Evolutionary conservation across 2,888 invertebrate species (phyloP).

Genomic region (Crioceris asparagi): DNA sequence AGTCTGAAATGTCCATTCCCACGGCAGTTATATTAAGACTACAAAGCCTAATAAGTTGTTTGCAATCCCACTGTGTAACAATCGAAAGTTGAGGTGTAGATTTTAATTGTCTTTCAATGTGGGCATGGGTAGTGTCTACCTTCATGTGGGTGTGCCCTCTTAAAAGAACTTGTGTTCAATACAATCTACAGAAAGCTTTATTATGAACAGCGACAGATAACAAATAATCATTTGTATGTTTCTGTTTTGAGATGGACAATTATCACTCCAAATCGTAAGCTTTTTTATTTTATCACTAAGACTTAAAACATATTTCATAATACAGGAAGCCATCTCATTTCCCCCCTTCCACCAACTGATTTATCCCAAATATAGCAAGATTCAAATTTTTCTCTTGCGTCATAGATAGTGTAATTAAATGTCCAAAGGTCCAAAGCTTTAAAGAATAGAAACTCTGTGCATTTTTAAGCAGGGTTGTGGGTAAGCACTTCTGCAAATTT

Average conservation of each 20-base stretch:
- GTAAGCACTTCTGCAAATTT: slow-evolving; percentile 17
- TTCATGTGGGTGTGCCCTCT: slow-evolving; percentile 13
- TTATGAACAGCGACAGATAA: slow-evolving; percentile 11
- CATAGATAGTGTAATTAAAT: slow-evolving; percentile 15
- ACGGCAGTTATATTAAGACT: too few relatives aligned
- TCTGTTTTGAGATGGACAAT: slow-evolving; percentile 17
- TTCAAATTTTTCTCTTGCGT: slow-evolving; percentile 11
- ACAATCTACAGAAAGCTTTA: background rate
- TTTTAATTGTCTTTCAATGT: too few relatives aligned
- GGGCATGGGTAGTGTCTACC: slow-evolving; percentile 10
- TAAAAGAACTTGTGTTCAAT: slow-evolving; percentile 9
- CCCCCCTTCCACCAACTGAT: slow-evolving; percentile 13
- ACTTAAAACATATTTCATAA: slow-evolving; percentile 10
- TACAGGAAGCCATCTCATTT: slow-evolving; percentile 12
- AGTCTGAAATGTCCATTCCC: too few relatives aligned
- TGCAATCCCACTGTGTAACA: too few relatives aligned
- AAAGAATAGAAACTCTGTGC: slow-evolving; percentile 16
- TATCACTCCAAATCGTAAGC: slow-evolving; percentile 17
- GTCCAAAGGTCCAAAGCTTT: slow-evolving; percentile 18
- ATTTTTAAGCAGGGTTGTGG: slow-evolving; percentile 14
- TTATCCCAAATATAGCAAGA: slow-evolving; percentile 18
- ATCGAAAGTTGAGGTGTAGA: too few relatives aligned
- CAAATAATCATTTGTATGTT: slow-evolving; percentile 13
- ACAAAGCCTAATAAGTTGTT: too few relatives aligned
- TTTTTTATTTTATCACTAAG: too few relatives aligned